Evolutionary conservation across 2,888 invertebrate species (phyloP).

Genomic region (Arctia plantaginis): DNA sequence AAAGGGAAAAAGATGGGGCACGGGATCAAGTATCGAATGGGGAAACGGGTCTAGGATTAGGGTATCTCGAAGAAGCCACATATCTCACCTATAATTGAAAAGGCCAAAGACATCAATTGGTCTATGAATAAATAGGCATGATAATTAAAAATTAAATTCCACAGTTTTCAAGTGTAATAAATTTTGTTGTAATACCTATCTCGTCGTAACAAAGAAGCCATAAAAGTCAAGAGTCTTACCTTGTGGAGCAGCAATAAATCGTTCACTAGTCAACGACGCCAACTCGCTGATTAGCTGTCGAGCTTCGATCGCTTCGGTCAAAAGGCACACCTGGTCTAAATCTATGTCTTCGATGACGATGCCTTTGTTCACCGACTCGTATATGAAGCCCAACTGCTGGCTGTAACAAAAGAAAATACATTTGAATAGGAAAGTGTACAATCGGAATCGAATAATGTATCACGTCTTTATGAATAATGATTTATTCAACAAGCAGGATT

Average conservation of each 20-base stretch:
- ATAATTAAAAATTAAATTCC: not conserved
- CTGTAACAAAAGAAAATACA: slow-evolving; percentile 61
- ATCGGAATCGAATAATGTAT: not conserved
- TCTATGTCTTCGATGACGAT: slow-evolving; percentile 75
- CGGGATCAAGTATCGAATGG: not conserved
- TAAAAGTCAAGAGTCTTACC: slow-evolving; percentile 58
- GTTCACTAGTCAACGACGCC: slow-evolving; percentile 58
- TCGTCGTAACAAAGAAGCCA: not conserved
- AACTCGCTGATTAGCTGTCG: slow-evolving; percentile 64
- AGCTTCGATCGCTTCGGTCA: slow-evolving; percentile 66
- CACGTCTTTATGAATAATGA: not conserved
- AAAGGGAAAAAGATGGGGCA: not conserved
- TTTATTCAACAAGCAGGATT: not conserved
- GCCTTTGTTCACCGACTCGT: slow-evolving; percentile 71
- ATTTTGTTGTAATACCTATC: not conserved
- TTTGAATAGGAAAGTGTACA: not conserved
- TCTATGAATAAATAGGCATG: not conserved
- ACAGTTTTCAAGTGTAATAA: not conserved
- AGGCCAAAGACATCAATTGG: not conserved
- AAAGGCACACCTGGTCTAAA: slow-evolving; percentile 69
- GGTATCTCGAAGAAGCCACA: not conserved
- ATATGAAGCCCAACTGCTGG: slow-evolving; percentile 76
- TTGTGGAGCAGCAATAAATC: slow-evolving; percentile 65
- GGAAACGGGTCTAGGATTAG: not conserved
- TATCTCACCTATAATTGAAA: not conserved